These are phyloP conservation scores for Pangasianodon gigas DNA, from an alignment of 2,113 vertebrate species.

Conservation along the genomic window DNA sequence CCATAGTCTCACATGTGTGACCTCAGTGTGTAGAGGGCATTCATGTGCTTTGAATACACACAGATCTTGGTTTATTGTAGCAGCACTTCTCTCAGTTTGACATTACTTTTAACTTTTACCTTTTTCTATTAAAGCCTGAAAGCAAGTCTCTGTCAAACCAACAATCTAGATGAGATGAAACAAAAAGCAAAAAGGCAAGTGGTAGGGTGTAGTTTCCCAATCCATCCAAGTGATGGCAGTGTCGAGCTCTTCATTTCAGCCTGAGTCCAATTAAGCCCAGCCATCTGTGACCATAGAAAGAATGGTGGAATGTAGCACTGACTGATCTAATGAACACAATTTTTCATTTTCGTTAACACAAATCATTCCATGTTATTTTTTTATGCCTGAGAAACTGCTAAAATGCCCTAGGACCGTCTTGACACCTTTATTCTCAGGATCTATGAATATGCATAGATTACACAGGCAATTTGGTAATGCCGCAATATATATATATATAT, in stretches of 20 bases:
- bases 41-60: not conserved
- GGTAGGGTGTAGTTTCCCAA: not conserved
- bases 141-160: not conserved
- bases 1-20: not conserved
- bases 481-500: not conserved
- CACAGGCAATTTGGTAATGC: not conserved
- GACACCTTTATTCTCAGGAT: not conserved
- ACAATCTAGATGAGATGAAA: not conserved
- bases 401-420: not conserved
- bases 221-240: constrained; percentile 66
- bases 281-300: constrained; percentile 1
- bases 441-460: not conserved
- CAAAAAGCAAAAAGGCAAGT: not conserved
- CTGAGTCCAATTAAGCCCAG: not conserved
- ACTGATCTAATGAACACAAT: not conserved
- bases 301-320: not conserved
- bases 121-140: not conserved
- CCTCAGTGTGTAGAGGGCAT: too few species aligned
- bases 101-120: not conserved
- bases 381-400: not conserved
- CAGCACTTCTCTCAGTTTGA: not conserved
- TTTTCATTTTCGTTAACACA: not conserved
- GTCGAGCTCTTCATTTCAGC: constrained; percentile 55
- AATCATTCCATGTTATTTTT: not conserved
- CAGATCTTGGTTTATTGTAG: not conserved